Evolutionary conservation across 2,797 vertebrate genomes (phyloP).

Genomic region (Lagodon rhomboides): DNA sequence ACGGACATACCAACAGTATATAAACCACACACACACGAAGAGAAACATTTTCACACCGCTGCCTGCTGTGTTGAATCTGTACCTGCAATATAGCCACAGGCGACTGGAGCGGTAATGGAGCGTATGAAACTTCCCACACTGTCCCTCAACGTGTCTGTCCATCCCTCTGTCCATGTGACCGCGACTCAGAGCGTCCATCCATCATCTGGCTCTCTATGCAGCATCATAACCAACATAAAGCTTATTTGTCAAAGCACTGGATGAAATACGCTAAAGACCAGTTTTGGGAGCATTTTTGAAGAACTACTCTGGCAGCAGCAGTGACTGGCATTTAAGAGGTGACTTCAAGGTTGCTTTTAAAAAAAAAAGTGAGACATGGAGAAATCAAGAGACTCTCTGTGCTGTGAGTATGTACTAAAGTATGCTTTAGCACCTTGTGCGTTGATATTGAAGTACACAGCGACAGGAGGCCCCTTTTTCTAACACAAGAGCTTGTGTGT

Average conservation of each 20-base stretch:
- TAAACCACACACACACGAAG: background rate
- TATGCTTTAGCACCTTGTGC: slow-evolving; percentile 24
- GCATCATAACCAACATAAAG: background rate
- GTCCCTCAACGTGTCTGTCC: slow-evolving; percentile 42
- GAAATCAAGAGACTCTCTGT: slow-evolving; percentile 46
- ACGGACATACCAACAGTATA: background rate
- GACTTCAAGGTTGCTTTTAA: slow-evolving; percentile 15
- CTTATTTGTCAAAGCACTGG: background rate
- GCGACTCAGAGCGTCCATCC: slow-evolving; percentile 32
- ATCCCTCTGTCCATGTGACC: slow-evolving; percentile 39
- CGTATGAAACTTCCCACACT: slow-evolving; percentile 62
- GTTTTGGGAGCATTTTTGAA: slow-evolving; percentile 12
- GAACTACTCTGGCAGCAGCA: slow-evolving; percentile 20
- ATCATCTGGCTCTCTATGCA: slow-evolving; percentile 28
- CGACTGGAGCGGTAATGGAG: slow-evolving; percentile 73
- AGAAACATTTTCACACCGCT: slow-evolving; percentile 35
- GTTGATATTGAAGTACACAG: slow-evolving; percentile 23
- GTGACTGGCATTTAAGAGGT: slow-evolving; percentile 13
- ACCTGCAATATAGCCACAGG: slow-evolving; percentile 65
- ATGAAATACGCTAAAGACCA: slow-evolving; percentile 6
- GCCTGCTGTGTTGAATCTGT: slow-evolving; percentile 63
- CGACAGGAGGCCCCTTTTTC: slow-evolving; percentile 9
- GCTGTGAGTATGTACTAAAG: slow-evolving; percentile 6
- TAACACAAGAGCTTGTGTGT: slow-evolving; percentile 16
- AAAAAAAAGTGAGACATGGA: background rate